A percentile compares a stretch with the other conserved stretches of the same genome.
Conservation (phyloP, 2,113 vertebrate species). For the Trogon melanurus region DNA sequence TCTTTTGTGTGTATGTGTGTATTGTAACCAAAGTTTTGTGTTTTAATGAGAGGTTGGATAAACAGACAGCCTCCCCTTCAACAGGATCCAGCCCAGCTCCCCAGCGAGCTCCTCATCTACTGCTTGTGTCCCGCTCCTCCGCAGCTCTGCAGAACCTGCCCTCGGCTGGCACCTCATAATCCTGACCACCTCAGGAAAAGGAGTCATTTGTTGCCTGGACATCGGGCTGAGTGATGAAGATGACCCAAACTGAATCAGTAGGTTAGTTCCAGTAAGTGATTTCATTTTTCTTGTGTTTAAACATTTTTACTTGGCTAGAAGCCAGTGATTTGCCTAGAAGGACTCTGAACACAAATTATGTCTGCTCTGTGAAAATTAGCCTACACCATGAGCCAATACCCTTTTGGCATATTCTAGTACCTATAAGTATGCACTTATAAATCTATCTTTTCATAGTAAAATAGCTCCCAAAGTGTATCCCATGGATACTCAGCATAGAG, state of each 20-base stretch:
- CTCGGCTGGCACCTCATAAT: not conserved
- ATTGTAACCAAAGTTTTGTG: not conserved
- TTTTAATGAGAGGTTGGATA: not conserved
- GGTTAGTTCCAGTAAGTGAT: conserved; percentile 33
- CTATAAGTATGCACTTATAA: not conserved
- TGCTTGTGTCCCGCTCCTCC: not conserved
- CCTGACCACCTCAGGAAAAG: conserved; percentile 26
- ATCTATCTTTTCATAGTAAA: not conserved
- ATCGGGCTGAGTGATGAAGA: not conserved
- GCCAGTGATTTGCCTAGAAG: conserved; percentile 8
- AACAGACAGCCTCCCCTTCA: not conserved
- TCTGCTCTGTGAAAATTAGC: not conserved
- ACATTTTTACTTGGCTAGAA: not conserved
- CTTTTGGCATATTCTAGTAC: not conserved
- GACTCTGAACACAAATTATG: not conserved
- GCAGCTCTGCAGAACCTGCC: not conserved
- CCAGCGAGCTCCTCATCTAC: not conserved
- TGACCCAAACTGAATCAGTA: conserved; percentile 28
- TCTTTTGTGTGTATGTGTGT: not conserved
- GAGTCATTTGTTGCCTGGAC: conserved; percentile 29
- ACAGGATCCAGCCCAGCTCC: not conserved
- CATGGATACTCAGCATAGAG: not conserved
- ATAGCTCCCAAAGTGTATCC: not conserved
- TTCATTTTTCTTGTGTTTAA: conserved; percentile 26
- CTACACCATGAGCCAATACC: not conserved